Evolutionary conservation across 1,140 invertebrate genomes (phyloP), one percentile per base, ranked within the genome.

Genomic region (Caerostris extrusa): DNA sequence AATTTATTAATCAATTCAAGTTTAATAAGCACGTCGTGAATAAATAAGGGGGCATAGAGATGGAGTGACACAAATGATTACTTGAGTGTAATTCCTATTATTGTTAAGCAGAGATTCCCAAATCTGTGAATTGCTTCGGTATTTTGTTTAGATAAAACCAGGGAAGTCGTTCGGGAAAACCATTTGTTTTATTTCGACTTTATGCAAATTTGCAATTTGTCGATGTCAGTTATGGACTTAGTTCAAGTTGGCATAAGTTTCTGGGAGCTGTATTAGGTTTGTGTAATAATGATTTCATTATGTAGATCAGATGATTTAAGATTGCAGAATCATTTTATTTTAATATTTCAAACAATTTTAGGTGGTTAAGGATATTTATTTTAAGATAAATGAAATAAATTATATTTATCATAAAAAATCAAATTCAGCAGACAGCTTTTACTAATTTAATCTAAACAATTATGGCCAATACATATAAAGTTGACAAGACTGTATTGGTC

Each of bases 1-100:
- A 77, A 77, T 77, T 77, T 77, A 77, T 77, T 77, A 77, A 77
- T 77, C 71, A 77, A 77, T 77, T 77, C 71, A 77, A 77, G 8
- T 8, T 77, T 77, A 34, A 77, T 77, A 77, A 77, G 34, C 34
- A 77, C 34, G 71, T 50, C 5, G 7, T 17, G 71, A 53, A 77
- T 77, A 77, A 77, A 77, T 77, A 77, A 53, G 3, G 71, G 50
- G 4, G 6, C 17, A 19, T 69, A 19, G 19, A 3, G 7, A n/a
- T 19, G 19, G 10, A 5, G 1, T 12, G 50, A 77, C 34, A 53
- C 4, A 53, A 50, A 3, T 5, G 50, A 50, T 77, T 53, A 77
- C 71, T 77, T 50, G 19, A 50, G 19, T 77, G 69, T 34, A 53
- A 77, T 77, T 77, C 69, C 19, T 10, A 34, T 50, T 77, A 4